Percentiles rank a stretch among this genome's conserved stretches.
Conservation (phyloP, 2,888 invertebrate species). For the Watsonalla binaria region DNA sequence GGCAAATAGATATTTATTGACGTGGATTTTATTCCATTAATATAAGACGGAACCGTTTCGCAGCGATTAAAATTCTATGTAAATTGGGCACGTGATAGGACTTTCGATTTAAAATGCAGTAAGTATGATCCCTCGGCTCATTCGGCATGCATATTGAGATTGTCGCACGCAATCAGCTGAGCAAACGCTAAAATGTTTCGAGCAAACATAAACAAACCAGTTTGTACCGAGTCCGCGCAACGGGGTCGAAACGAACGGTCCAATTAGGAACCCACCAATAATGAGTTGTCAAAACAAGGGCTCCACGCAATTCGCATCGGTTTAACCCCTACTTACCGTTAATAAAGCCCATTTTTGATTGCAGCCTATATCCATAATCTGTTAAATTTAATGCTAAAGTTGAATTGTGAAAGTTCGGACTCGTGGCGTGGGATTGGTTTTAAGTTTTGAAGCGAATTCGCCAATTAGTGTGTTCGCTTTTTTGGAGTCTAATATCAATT, state of each 20-base stretch:
- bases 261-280: constrained; percentile 70
- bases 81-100: not conserved
- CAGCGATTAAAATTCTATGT: not conserved
- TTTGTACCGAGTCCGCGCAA: constrained; percentile 48
- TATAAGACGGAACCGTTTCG: not conserved
- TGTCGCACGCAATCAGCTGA: constrained; percentile 63
- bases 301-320: constrained; percentile 23
- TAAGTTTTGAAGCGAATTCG: constrained; percentile 66
- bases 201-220: constrained; percentile 56
- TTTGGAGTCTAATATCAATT: constrained; percentile 24
- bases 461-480: constrained; percentile 57
- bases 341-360: constrained; percentile 33
- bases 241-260: constrained; percentile 48
- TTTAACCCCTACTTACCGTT: constrained; percentile 10
- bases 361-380: constrained; percentile 20
- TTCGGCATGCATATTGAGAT: constrained; percentile 49
- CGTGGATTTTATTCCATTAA: no score
- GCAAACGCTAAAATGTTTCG: constrained; percentile 68
- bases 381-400: constrained; percentile 64
- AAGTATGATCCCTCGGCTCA: constrained; percentile 19
- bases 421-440: constrained; percentile 57
- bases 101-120: constrained; percentile 5
- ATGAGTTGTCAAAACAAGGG: constrained; percentile 76
- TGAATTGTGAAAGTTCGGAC: constrained; percentile 69
- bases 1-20: no score